These are phyloP conservation scores for Esperia sulphurella DNA, from an alignment of 2,888 invertebrate species.

Conservation along the genomic window DNA sequence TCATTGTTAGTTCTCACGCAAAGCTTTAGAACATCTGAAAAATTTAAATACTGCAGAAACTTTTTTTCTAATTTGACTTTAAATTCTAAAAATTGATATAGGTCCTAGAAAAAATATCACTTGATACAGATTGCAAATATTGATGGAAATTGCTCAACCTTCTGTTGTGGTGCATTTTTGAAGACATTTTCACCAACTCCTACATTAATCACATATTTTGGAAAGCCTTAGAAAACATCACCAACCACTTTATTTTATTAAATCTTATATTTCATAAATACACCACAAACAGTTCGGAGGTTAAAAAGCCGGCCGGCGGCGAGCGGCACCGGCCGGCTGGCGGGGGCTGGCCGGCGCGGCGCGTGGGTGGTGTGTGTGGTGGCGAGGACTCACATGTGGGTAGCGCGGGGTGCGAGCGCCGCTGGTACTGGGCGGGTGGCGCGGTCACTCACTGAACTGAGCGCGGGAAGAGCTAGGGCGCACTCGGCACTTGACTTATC, in stretches of 20 bases:
- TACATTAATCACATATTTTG: conserved; percentile 3
- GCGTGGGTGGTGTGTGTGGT: neutral
- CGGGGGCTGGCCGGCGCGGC: conserved; percentile 17
- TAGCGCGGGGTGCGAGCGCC: conserved; percentile 49
- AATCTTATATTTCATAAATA: conserved; percentile 38
- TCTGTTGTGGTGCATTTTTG: conserved; percentile 33
- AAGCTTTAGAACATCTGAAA: neutral
- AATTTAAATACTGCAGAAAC: neutral
- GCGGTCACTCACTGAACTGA: conserved; percentile 47
- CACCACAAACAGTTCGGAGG: conserved; percentile 56
- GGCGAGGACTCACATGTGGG: conserved; percentile 63
- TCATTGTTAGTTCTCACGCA: conserved; percentile 5
- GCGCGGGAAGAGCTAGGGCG: conserved; percentile 15
- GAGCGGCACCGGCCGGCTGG: conserved; percentile 16
- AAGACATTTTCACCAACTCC: conserved; percentile 10
- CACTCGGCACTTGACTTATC: conserved; percentile 31
- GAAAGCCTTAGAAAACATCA: conserved; percentile 17
- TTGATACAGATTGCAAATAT: neutral
- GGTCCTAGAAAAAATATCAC: neutral
- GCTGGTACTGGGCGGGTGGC: conserved; percentile 56
- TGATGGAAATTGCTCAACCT: neutral
- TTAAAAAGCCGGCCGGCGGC: conserved; percentile 62
- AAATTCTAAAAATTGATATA: too few species aligned
- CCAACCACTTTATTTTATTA: conserved; percentile 30
- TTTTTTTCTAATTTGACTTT: neutral